Evolutionary conservation across 2,113 vertebrate species (phyloP), one percentile per base, ranked within the genome.

Genomic region (Danionella cerebrum): DNA sequence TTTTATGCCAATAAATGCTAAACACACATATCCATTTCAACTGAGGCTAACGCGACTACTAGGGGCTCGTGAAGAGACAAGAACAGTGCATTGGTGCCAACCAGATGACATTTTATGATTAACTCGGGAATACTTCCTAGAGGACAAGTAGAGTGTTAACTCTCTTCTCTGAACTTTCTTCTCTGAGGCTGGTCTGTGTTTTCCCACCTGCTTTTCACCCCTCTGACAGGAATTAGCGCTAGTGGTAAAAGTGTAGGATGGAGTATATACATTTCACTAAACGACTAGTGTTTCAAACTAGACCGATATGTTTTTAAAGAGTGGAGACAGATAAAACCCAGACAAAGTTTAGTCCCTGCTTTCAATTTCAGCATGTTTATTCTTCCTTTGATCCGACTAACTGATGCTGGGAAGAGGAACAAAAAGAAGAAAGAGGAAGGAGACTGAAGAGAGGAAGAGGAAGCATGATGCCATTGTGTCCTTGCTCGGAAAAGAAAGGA

Each of bases 191-290:
- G 42, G 55, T 42, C 52, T 47, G 42, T 54, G 66, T 69, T 72
- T 68, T 75, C 63, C 71, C 81, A 82, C 82, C 81, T 83, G 79
- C 77, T 78, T 78, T 74, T 76, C 71, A 79, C 64, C 48, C 69
- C 78, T 80, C 66, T 59, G 45, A 74, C 68, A 42, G 35, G 53
- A 10, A 64, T 25, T 48, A 52, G 72, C 65, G 44, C 76, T 59
- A 63, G 55, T 66, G 58, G 63, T 65, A 16, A 16, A 38, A 29
- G 24, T 55, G 44, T 13, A 59, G 33, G 44, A 18, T 45, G 16
- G 39, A 39, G 51, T 50, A 67, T 41, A 19, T 29, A 36, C 39
- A 74, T 35, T 1, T 13, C 67, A 39, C 27, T 21, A 11, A 25
- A 44, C 55, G 77, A 64, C 57, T 64, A 51, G 25, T 35, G 39